These are phyloP conservation scores for Pterophyllum scalare DNA, from an alignment of 2,113 vertebrate genomes.

Conservation along the genomic window DNA sequence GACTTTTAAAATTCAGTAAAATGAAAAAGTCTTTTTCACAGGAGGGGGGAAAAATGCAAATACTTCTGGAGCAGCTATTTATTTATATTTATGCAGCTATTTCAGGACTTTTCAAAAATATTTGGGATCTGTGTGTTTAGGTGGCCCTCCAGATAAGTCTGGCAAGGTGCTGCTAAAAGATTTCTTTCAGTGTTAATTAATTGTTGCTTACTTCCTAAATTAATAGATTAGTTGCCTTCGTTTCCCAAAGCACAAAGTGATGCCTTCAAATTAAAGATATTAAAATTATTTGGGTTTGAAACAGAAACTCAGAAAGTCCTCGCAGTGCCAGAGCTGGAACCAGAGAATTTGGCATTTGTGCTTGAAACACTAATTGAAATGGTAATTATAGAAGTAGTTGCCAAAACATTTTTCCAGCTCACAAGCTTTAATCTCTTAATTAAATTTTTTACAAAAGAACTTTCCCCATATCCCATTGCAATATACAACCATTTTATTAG, in stretches of 20 bases:
- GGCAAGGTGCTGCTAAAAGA: background rate
- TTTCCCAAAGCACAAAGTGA: too few species aligned
- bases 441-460: background rate
- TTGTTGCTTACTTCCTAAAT: conserved; percentile 2
- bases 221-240: background rate
- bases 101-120: background rate
- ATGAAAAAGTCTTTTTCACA: background rate
- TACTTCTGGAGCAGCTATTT: too few species aligned
- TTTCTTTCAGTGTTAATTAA: background rate
- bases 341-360: background rate
- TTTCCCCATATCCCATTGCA: background rate
- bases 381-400: background rate
- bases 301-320: background rate
- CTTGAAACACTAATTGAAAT: background rate
- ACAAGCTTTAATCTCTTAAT: background rate
- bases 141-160: too few species aligned
- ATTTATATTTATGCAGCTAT: too few species aligned
- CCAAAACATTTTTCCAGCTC: rapidly evolving
- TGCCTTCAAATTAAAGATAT: background rate
- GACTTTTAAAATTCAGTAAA: background rate
- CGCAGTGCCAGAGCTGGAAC: background rate
- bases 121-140: background rate
- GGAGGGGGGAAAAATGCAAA: background rate
- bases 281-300: background rate
- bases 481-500: background rate